phyloP scores from a whole-genome alignment of 2,797 vertebrate species.

The Spheniscus humboldti region DNA sequence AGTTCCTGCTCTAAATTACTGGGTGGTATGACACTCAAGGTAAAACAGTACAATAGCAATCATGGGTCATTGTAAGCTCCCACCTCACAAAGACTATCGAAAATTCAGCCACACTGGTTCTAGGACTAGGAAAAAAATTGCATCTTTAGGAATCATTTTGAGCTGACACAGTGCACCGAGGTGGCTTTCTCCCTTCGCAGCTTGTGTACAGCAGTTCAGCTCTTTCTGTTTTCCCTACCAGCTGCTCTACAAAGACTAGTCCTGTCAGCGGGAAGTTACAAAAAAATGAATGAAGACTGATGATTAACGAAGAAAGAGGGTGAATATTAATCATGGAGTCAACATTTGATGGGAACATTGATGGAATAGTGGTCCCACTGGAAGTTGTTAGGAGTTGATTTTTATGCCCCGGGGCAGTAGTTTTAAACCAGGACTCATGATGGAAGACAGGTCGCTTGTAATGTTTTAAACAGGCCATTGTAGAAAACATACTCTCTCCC shows the following conservation, averaged over 20 bases:
- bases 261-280: slow-evolving; percentile 40
- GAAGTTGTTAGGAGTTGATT: slow-evolving; percentile 71
- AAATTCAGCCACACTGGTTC: not conserved
- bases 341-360: slow-evolving; percentile 62
- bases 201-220: slow-evolving; percentile 37
- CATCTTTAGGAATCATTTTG: not conserved
- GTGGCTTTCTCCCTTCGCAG: slow-evolving; percentile 42
- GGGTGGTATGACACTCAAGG: not conserved
- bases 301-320: slow-evolving; percentile 69
- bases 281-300: slow-evolving; percentile 57
- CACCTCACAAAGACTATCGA: not conserved
- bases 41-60: not conserved
- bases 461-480: slow-evolving; percentile 26
- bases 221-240: slow-evolving; percentile 41
- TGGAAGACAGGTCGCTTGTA: slow-evolving; percentile 19
- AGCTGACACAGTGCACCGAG: not conserved
- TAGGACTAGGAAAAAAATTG: not conserved
- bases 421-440: slow-evolving; percentile 55
- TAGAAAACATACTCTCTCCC: not conserved
- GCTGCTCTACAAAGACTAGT: slow-evolving; percentile 17
- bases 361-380: slow-evolving; percentile 67
- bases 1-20: not conserved
- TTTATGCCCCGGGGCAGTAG: slow-evolving; percentile 52
- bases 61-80: not conserved
- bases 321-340: slow-evolving; percentile 73